Percentiles rank a stretch among this genome's conserved stretches.
Evolutionary conservation across 1,140 invertebrate genomes (phyloP).

Genomic region (Musca vetustissima): DNA sequence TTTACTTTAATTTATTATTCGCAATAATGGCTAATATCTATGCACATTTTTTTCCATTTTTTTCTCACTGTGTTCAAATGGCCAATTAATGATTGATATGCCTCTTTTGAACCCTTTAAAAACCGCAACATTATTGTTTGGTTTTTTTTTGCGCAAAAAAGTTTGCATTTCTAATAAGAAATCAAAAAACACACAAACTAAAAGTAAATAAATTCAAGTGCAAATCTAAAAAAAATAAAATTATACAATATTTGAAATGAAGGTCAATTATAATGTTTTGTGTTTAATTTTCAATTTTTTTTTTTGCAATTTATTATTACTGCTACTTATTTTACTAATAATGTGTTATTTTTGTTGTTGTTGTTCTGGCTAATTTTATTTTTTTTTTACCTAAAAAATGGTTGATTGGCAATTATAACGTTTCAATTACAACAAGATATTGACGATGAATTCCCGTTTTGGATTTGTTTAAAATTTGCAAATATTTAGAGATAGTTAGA

Average conservation of each 20-base stretch:
- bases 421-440: slow-evolving; percentile 15
- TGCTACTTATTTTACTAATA: too few species aligned
- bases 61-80: too few species aligned
- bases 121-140: not conserved
- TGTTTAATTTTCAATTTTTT: not conserved
- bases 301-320: too few species aligned
- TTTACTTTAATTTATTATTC: too few species aligned
- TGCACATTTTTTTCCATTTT: too few species aligned
- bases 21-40: too few species aligned
- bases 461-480: too few species aligned
- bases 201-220: slow-evolving; percentile 1
- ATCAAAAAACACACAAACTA: not conserved
- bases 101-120: too few species aligned
- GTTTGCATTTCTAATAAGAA: slow-evolving; percentile 21
- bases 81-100: too few species aligned
- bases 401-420: slow-evolving; percentile 4
- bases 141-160: not conserved
- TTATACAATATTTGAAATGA: slow-evolving; percentile 2
- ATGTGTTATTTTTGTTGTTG: not conserved
- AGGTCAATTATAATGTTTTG: slow-evolving; percentile 14
- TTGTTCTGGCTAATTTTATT: not conserved
- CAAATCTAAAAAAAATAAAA: too few species aligned
- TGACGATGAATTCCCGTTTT: not conserved
- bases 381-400: not conserved
- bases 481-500: too few species aligned